Evolutionary conservation across 1,140 invertebrate genomes (phyloP).

Genomic region (Aphis gossypii): DNA sequence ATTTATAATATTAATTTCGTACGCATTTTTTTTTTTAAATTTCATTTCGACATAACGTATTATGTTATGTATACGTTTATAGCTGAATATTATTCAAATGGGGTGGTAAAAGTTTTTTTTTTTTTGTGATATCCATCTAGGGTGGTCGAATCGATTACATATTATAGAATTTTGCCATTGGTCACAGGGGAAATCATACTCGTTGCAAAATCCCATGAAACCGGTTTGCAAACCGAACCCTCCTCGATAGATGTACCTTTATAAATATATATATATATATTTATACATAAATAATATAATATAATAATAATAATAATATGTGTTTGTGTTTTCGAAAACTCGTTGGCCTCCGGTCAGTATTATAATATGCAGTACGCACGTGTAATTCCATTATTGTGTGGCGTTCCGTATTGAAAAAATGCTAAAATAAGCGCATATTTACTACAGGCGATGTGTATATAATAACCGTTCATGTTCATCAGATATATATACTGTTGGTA

Average conservation of each 20-base stretch:
- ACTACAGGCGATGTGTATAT: not conserved
- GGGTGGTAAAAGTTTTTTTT: not conserved
- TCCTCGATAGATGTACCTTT: not conserved
- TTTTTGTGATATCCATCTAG: not conserved
- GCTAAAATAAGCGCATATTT: not conserved
- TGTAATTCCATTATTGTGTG: not conserved
- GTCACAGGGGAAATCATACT: not conserved
- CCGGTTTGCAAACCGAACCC: conserved; percentile 23
- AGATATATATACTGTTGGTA: no score
- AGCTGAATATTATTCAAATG: not conserved
- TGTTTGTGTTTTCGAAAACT: conserved; percentile 32
- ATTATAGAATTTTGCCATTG: conserved; percentile 11
- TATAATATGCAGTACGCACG: not conserved
- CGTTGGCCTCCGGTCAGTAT: conserved; percentile 39
- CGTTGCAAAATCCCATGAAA: conserved; percentile 49
- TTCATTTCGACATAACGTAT: not conserved
- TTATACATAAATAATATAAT: no score
- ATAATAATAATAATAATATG: not conserved
- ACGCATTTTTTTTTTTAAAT: not conserved
- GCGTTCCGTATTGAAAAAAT: not conserved
- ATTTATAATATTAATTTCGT: not conserved
- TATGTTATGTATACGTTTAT: not conserved
- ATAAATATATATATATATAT: not conserved
- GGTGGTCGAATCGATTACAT: conserved; percentile 8
- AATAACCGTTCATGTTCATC: no score